Percentiles rank a stretch among this genome's conserved stretches.
Conservation (phyloP, 2,888 invertebrate genomes). For the Eueremaeus valkanovi region DNA sequence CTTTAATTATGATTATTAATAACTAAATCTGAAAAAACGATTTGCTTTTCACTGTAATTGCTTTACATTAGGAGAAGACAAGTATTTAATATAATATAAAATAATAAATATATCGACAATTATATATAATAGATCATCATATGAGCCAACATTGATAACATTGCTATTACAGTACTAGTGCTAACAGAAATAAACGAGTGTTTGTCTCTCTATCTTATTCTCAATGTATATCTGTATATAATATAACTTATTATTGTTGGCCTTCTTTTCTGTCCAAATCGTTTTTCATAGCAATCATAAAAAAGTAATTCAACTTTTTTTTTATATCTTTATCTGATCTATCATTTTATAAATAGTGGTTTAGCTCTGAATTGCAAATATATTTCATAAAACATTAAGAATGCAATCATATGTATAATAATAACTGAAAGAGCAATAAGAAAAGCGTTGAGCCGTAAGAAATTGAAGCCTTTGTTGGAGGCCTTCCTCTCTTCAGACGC, state of each 20-base stretch:
- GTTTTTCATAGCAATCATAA: background rate
- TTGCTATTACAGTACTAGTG: background rate
- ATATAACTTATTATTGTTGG: conserved; percentile 7
- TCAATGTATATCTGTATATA: no score
- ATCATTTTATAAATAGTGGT: conserved; percentile 15
- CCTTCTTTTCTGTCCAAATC: conserved; percentile 5
- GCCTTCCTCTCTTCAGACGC: background rate
- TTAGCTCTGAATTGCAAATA: background rate
- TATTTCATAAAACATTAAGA: conserved; percentile 19
- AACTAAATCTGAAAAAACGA: background rate
- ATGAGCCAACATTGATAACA: background rate
- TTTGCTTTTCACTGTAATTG: background rate
- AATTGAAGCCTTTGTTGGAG: conserved; percentile 3
- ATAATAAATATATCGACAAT: background rate
- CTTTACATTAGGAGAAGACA: background rate
- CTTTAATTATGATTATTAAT: conserved; percentile 32
- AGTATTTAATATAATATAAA: background rate
- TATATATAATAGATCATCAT: background rate
- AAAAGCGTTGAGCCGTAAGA: background rate
- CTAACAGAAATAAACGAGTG: background rate
- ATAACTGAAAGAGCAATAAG: background rate
- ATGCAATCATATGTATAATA: background rate
- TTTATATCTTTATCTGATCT: conserved; percentile 7
- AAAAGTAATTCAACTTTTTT: conserved; percentile 6
- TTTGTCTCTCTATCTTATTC: background rate